Conservation (phyloP, 2,888 invertebrate genomes). For the Antheraea yamamai region DNA sequence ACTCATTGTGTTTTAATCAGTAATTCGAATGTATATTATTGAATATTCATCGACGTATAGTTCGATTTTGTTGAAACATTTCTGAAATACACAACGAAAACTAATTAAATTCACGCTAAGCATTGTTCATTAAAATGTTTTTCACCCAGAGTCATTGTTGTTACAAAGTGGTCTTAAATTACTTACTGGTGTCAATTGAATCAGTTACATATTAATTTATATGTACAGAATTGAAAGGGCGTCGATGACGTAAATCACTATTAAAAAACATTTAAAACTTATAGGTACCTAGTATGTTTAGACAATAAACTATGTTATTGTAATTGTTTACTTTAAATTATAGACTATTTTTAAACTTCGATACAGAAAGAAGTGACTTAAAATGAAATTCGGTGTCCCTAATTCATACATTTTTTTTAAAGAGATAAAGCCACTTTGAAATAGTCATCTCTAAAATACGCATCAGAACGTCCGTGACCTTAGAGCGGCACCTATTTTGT, state of each 20-base stretch:
- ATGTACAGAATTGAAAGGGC: not conserved
- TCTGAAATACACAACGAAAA: constrained; percentile 35
- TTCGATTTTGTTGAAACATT: constrained; percentile 42
- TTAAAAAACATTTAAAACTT: not conserved
- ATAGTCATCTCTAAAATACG: too few species aligned
- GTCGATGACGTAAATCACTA: not conserved
- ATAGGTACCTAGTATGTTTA: not conserved
- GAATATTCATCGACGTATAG: constrained; percentile 53
- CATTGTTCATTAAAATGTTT: constrained; percentile 33
- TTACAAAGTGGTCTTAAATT: constrained; percentile 15
- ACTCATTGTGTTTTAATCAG: constrained; percentile 55
- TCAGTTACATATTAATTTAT: not conserved
- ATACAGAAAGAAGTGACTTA: not conserved
- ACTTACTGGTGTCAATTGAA: not conserved
- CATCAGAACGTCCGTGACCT: too few species aligned
- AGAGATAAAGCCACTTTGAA: too few species aligned
- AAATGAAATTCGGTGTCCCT: not conserved
- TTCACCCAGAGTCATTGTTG: constrained; percentile 30
- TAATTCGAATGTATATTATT: constrained; percentile 50
- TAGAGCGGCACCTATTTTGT: too few species aligned
- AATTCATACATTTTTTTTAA: not conserved
- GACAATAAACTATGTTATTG: not conserved
- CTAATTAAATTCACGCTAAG: constrained; percentile 40
- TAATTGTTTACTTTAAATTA: too few species aligned
- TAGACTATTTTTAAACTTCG: too few species aligned